Conservation (phyloP, 1,140 invertebrate genomes). For the Coptotermes formosanus region DNA sequence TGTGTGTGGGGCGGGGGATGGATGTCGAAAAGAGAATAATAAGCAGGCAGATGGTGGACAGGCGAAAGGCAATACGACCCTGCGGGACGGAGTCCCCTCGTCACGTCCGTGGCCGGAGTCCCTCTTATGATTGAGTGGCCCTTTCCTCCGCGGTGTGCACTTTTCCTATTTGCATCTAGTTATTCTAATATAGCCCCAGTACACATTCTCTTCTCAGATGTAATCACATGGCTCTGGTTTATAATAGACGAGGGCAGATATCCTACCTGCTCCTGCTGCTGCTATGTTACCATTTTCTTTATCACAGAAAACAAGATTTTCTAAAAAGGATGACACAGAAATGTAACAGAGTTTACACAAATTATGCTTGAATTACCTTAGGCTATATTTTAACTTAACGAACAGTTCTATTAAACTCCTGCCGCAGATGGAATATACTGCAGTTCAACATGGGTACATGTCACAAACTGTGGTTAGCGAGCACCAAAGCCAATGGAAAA, state of each 20-base stretch:
- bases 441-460: too few species aligned
- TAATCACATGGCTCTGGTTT: not conserved
- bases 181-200: constrained; percentile 16
- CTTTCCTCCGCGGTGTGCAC: constrained; percentile 7
- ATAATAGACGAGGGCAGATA: not conserved
- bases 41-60: constrained; percentile 23
- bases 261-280: not conserved
- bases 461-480: too few species aligned
- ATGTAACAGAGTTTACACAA: not conserved
- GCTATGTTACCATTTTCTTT: not conserved
- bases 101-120: not conserved
- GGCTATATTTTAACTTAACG: not conserved
- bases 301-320: not conserved
- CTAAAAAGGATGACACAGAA: not conserved
- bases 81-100: not conserved
- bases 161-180: constrained; percentile 16
- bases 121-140: constrained; percentile 14
- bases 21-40: constrained; percentile 19
- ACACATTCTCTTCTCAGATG: constrained; percentile 6
- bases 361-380: not conserved
- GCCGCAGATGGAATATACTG: too few species aligned
- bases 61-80: constrained; percentile 24
- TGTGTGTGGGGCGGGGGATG: not conserved
- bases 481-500: too few species aligned
- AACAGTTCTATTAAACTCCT: not conserved